Percentiles rank a stretch among this genome's conserved stretches.
Evolutionary conservation across 2,113 vertebrate genomes (phyloP).

Genomic region (Hyla sarda): DNA sequence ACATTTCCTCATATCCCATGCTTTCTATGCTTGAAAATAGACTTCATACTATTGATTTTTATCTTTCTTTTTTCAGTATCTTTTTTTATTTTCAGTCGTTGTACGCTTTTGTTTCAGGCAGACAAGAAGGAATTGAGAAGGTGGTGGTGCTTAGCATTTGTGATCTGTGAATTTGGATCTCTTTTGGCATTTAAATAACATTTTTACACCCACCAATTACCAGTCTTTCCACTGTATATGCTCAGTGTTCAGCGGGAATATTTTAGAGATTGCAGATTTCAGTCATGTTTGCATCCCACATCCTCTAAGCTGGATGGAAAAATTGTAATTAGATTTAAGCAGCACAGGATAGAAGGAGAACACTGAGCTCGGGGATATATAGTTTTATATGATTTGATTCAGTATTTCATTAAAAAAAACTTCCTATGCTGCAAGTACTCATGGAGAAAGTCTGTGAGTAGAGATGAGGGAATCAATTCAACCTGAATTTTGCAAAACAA

Average conservation of each 20-base stretch:
- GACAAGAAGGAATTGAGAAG: background rate
- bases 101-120: background rate
- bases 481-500: too few species aligned
- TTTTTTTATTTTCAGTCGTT: background rate
- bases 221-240: background rate
- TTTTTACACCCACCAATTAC: background rate
- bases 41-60: constrained; percentile 46
- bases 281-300: background rate
- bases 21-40: constrained; percentile 24
- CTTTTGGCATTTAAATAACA: constrained; percentile 10
- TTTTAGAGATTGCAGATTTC: background rate
- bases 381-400: too few species aligned
- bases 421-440: too few species aligned
- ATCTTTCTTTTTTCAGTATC: background rate
- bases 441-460: too few species aligned
- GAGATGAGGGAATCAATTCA: too few species aligned
- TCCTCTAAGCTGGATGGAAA: background rate
- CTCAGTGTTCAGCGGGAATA: background rate
- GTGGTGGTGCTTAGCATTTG: constrained; percentile 7
- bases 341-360: background rate
- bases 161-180: constrained; percentile 25
- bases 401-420: too few species aligned
- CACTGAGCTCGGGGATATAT: background rate
- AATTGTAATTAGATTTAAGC: background rate
- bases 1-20: constrained; percentile 64